Evolutionary conservation across 1,140 invertebrate species (phyloP).

Genomic region (Halesus radiatus): DNA sequence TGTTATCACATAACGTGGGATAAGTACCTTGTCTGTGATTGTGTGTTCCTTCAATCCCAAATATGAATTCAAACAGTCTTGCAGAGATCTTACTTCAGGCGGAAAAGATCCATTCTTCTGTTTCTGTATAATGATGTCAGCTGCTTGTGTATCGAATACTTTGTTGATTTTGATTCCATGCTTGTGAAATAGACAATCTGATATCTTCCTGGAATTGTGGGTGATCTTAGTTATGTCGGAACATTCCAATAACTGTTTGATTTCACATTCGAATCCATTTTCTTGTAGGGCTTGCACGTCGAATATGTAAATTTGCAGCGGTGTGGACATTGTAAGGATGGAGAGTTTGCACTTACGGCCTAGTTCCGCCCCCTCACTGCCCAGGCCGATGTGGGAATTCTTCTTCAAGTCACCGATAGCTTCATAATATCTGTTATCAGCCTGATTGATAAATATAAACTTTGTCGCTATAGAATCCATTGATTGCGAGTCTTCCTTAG

Average conservation of each 20-base stretch:
- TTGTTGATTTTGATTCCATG: conserved; percentile 67
- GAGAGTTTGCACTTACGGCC: conserved; percentile 69
- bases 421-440: conserved; percentile 65
- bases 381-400: conserved; percentile 63
- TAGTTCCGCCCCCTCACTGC: conserved; percentile 65
- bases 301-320: conserved; percentile 69
- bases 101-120: conserved; percentile 65
- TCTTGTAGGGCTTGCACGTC: conserved; percentile 66
- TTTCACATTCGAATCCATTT: conserved; percentile 66
- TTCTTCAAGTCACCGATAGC: conserved; percentile 64
- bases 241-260: conserved; percentile 66
- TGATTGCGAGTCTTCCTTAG: conserved; percentile 65
- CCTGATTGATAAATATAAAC: conserved; percentile 65
- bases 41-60: conserved; percentile 62
- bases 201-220: conserved; percentile 68
- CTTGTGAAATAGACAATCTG: conserved; percentile 69
- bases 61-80: conserved; percentile 65
- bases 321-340: conserved; percentile 66
- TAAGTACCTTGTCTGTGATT: conserved; percentile 64
- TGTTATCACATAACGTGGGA: neutral
- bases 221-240: conserved; percentile 67
- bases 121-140: conserved; percentile 66
- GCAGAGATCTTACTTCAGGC: conserved; percentile 62
- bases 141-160: conserved; percentile 71
- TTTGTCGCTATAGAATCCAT: conserved; percentile 65